These are phyloP conservation scores for Dipus sagitta DNA, from an alignment of 2,797 vertebrate genomes.

Conservation along the genomic window DNA sequence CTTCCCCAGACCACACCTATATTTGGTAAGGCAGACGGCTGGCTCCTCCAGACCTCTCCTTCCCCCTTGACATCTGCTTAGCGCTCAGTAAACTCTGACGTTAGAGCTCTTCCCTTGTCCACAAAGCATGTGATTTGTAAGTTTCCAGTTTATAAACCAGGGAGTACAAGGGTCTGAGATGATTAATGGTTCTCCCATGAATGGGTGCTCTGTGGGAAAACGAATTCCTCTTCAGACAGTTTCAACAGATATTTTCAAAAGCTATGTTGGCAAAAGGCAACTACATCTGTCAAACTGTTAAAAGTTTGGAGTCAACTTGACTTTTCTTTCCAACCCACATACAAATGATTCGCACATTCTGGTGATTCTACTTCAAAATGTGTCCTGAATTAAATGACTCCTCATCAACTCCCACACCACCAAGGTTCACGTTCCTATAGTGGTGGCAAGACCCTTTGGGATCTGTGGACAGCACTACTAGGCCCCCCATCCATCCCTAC, in stretches of 20 bases:
- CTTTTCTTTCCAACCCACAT: background rate
- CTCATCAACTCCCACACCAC: background rate
- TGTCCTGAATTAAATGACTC: background rate
- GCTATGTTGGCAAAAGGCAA: background rate
- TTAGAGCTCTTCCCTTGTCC: constrained; percentile 4
- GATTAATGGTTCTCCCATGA: background rate
- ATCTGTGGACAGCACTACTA: no score
- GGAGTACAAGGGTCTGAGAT: background rate
- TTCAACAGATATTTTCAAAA: background rate
- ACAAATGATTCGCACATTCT: background rate
- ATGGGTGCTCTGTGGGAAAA: background rate
- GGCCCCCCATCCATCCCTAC: accelerated
- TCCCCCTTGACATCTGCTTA: constrained; percentile 56
- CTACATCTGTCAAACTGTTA: background rate
- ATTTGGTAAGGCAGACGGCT: constrained; percentile 65
- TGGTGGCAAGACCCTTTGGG: accelerated
- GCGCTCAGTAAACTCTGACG: constrained; percentile 35
- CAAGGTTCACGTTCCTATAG: background rate
- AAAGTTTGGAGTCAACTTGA: background rate
- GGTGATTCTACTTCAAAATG: background rate
- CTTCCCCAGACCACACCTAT: constrained; percentile 73
- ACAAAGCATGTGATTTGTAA: constrained; percentile 46
- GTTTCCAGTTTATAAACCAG: constrained; percentile 49
- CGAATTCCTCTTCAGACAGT: background rate
- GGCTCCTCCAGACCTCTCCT: constrained; percentile 29